These are phyloP conservation scores for Bufo gargarizans DNA, from an alignment of 2,113 vertebrate species.

Conservation along the genomic window DNA sequence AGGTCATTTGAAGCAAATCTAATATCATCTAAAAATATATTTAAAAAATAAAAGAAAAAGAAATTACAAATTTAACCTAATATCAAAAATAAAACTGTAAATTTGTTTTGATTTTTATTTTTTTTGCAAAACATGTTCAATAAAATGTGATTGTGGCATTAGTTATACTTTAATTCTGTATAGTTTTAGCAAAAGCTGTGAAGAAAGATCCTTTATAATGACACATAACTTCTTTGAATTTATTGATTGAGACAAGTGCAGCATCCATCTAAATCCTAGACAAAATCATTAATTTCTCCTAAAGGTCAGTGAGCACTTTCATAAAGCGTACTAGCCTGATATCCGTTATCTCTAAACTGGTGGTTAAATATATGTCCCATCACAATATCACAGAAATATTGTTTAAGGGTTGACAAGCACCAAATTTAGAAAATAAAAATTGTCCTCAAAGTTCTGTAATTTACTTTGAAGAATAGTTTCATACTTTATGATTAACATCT, in stretches of 20 bases:
- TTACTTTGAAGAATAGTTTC: neutral
- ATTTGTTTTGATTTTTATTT: neutral
- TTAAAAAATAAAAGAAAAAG: neutral
- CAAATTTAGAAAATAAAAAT: slow-evolving; percentile 40
- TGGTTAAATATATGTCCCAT: slow-evolving; percentile 44
- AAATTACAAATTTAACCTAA: neutral
- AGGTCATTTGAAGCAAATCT: neutral
- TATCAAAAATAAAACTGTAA: neutral
- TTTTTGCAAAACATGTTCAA: neutral
- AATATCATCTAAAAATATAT: neutral
- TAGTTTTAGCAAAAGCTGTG: neutral
- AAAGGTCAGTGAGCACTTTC: slow-evolving; percentile 50
- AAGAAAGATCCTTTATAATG: slow-evolving; percentile 24
- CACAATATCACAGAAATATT: slow-evolving; percentile 45
- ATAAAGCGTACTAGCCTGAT: slow-evolving; percentile 27
- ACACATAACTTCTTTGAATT: slow-evolving; percentile 32
- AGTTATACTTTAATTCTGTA: neutral
- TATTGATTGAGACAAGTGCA: slow-evolving; percentile 52
- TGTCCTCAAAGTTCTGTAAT: slow-evolving; percentile 13
- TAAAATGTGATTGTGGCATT: neutral
- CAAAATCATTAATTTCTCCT: slow-evolving; percentile 53
- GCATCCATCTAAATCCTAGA: slow-evolving; percentile 49
- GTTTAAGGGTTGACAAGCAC: slow-evolving; percentile 25
- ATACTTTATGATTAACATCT: neutral
- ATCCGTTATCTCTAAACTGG: slow-evolving; percentile 46